Base-by-base conservation (phyloP, 2,113 vertebrate species). In the Misgurnus anguillicaudatus region DNA sequence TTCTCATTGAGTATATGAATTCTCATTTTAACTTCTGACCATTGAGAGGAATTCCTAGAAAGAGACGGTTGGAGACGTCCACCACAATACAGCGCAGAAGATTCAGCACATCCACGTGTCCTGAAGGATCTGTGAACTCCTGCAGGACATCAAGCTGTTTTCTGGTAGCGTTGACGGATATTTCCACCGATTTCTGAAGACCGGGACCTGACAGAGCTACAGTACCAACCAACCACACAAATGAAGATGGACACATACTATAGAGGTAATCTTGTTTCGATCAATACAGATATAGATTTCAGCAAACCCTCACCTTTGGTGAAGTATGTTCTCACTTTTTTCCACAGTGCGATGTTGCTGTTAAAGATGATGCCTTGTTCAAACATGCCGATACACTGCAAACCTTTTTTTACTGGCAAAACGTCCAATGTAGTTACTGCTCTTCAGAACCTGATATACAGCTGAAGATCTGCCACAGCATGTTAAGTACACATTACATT, bases 281-380 rank as follows among this genome's bases (percentile, higher is more conserved):
- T 53, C 51, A 1, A 53, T 53, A 17, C 36, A 3, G 16, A 16
- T 47, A 48, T n/a, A 14, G 9, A 61, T 45, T 71, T 45, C 36
- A 42, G 3, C 36, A 13, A 42, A 36, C 3, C 16, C 57, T 24
- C 92, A 99, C 96, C 96, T 95, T 94, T 97, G 24, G 90, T 90
- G 80, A 98, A 99, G 87, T 95, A 96, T 2, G 91, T 92, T 5
- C 96, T 92, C 0, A 92, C 85, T 85, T 88, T 92, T 83, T 90
- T 98, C 97, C 96, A 98, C 14, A 96, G 90, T 0, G 78, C 83
- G 0, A 94, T 85, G 48, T 98, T 93, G 21, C 94, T 97, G 82
- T 98, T 99, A 68, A 98, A 99, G 78, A 98, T 98, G 69, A 99
- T 92, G 0, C 96, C 96, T 0, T 93, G 97, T 84, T 96, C 93